A percentile compares a stretch with the other conserved stretches of the same genome.
These are phyloP conservation scores for Bos javanicus DNA, from an alignment of 2,113 vertebrate species.

Conservation along the genomic window DNA sequence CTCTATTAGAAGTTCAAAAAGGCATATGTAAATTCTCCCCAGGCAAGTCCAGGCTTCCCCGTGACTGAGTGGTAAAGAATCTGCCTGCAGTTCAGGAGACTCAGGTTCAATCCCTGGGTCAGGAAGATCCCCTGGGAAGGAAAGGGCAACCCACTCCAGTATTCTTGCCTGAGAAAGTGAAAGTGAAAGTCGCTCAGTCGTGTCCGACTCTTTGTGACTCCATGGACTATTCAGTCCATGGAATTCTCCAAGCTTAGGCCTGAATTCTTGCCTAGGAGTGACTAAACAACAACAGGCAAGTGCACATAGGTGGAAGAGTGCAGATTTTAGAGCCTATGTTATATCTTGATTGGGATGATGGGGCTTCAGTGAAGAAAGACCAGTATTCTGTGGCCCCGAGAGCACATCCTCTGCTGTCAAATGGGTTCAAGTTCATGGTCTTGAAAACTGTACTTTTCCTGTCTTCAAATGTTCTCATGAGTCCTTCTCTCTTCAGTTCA, in stretches of 20 bases:
- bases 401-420: not conserved
- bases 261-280: not conserved
- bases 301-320: not conserved
- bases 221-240: not conserved
- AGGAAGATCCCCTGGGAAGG: not conserved
- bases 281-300: not conserved
- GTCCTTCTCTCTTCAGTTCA: slow-evolving; percentile 50
- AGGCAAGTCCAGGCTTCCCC: not conserved
- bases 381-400: not conserved
- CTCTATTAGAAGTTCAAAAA: slow-evolving; percentile 46
- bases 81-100: not conserved
- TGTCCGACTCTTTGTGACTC: not conserved
- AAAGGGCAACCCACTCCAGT: not conserved
- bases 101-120: not conserved
- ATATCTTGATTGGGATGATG: not conserved
- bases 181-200: not conserved
- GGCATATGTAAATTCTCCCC: not conserved
- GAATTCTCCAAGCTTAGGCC: not conserved
- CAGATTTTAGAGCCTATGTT: not conserved
- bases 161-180: not conserved
- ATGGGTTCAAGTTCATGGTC: slow-evolving; percentile 3
- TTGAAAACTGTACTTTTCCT: slow-evolving; percentile 4
- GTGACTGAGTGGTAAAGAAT: not conserved
- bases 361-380: not conserved
- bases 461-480: slow-evolving; percentile 35